These are phyloP conservation scores for Liopterus haemorrhoidalis DNA, from an alignment of 2,888 invertebrate genomes.

Conservation along the genomic window DNA sequence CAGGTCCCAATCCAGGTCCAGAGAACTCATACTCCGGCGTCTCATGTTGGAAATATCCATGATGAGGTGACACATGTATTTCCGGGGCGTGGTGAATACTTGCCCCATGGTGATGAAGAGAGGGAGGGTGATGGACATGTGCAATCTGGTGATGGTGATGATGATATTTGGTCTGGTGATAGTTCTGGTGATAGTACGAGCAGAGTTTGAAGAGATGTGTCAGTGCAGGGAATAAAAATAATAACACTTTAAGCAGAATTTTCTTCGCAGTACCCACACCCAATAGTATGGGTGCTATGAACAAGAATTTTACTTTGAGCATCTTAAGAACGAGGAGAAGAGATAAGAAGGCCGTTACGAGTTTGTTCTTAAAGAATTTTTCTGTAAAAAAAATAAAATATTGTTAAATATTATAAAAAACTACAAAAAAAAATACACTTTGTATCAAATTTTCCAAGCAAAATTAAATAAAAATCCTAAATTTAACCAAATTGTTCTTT, in stretches of 20 bases:
- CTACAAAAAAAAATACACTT: slow-evolving; percentile 3
- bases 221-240: slow-evolving; percentile 77
- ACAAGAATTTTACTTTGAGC: slow-evolving; percentile 72
- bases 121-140: slow-evolving; percentile 63
- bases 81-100: slow-evolving; percentile 38
- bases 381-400: slow-evolving; percentile 51
- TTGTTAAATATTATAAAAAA: slow-evolving; percentile 1
- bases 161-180: slow-evolving; percentile 68
- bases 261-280: slow-evolving; percentile 81
- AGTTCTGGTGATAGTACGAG: slow-evolving; percentile 71
- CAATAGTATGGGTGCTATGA: slow-evolving; percentile 70
- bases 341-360: slow-evolving; percentile 66
- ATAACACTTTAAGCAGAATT: slow-evolving; percentile 68
- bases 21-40: slow-evolving; percentile 56
- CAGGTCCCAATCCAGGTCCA: slow-evolving; percentile 58
- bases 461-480: too few relatives aligned
- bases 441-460: too few relatives aligned
- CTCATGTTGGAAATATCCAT: slow-evolving; percentile 45
- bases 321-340: slow-evolving; percentile 72
- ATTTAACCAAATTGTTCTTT: too few relatives aligned
- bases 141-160: slow-evolving; percentile 77
- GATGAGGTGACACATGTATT: slow-evolving; percentile 39
- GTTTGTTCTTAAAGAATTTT: slow-evolving; percentile 69
- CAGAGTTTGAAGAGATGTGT: slow-evolving; percentile 80
- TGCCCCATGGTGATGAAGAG: slow-evolving; percentile 34